Evolutionary conservation across 2,888 invertebrate genomes (phyloP).

Genomic region (Scaptomyza polygonia): DNA sequence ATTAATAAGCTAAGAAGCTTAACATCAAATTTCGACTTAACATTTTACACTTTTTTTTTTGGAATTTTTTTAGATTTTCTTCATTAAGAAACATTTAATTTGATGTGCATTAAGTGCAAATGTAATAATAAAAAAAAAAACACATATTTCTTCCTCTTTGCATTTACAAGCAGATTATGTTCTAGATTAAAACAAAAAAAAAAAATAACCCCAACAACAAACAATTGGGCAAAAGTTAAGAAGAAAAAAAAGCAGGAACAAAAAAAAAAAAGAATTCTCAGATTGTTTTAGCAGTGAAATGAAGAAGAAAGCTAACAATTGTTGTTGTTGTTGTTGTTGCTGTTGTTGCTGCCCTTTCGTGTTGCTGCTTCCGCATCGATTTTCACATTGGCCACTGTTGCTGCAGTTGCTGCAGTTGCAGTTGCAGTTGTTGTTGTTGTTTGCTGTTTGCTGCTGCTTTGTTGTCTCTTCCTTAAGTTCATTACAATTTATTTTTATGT

Average conservation of each 20-base stretch:
- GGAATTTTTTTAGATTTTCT: not conserved
- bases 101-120: not conserved
- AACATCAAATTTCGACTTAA: too few relatives aligned
- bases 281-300: constrained; percentile 54
- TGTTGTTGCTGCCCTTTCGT: constrained; percentile 58
- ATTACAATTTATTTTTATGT: constrained; percentile 79
- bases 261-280: constrained; percentile 45
- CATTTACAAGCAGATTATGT: constrained; percentile 51
- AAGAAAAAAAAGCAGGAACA: not conserved
- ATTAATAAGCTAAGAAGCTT: too few relatives aligned
- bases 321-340: constrained; percentile 20
- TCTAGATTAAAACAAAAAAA: too few relatives aligned
- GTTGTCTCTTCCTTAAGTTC: constrained; percentile 67
- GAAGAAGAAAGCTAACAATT: constrained; percentile 48
- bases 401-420: constrained; percentile 32
- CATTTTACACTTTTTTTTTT: too few relatives aligned
- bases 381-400: constrained; percentile 68
- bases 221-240: constrained; percentile 27
- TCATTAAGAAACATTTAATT: not conserved
- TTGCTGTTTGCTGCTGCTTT: constrained; percentile 46
- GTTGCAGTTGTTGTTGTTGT: constrained; percentile 6
- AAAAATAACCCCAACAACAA: not conserved
- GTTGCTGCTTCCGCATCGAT: constrained; percentile 73
- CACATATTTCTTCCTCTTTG: constrained; percentile 11
- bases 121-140: constrained; percentile 4